Conservation (phyloP, 2,113 vertebrate genomes). For the Triplophysa dalaica region DNA sequence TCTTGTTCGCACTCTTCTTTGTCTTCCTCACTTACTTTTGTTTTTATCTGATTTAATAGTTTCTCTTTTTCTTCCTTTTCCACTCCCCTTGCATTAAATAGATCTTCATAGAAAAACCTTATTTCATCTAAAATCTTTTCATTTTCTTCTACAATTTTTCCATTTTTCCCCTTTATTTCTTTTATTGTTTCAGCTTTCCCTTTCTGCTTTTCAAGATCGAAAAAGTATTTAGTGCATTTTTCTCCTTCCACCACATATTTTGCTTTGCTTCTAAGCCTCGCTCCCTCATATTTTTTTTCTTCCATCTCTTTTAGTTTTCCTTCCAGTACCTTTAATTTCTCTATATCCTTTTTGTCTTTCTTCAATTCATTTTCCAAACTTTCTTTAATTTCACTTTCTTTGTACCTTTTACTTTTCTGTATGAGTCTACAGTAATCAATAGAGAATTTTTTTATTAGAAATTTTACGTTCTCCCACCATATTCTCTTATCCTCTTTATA, state of each 20-base stretch:
- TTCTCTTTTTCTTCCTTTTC: not conserved
- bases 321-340: no score
- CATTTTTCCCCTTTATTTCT: not conserved
- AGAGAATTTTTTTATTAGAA: not conserved
- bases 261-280: not conserved
- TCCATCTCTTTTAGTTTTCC: no score
- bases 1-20: not conserved
- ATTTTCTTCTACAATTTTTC: not conserved
- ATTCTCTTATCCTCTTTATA: not conserved
- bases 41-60: not conserved
- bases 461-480: not conserved
- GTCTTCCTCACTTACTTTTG: not conserved
- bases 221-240: not conserved
- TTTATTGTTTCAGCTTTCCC: not conserved
- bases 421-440: no score
- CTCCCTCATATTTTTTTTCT: not conserved
- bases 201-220: not conserved
- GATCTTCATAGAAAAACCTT: not conserved
- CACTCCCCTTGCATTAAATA: not conserved
- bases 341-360: no score
- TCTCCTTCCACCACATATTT: slow-evolving; percentile 2
- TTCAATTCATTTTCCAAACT: no score
- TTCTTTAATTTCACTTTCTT: no score
- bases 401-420: no score
- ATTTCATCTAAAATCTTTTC: not conserved